These are phyloP conservation scores for Gerosis bhagava DNA, from an alignment of 2,888 invertebrate genomes.

Conservation along the genomic window DNA sequence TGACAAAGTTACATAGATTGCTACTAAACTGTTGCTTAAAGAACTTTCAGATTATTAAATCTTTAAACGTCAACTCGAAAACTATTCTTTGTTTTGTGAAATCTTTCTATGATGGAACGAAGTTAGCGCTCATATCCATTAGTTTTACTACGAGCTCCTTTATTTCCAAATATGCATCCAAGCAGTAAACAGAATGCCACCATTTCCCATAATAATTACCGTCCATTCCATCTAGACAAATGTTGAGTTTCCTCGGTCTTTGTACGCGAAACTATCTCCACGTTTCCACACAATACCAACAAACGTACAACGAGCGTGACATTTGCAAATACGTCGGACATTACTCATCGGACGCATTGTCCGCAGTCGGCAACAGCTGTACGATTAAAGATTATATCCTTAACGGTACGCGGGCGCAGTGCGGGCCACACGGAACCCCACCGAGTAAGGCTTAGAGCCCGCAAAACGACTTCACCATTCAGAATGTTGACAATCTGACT, in stretches of 20 bases:
- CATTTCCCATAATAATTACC: slow-evolving; percentile 13
- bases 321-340: slow-evolving; percentile 59
- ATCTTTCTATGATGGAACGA: too few species aligned
- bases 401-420: slow-evolving; percentile 63
- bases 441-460: slow-evolving; percentile 34
- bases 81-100: neutral
- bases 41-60: too few species aligned
- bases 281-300: slow-evolving; percentile 15
- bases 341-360: slow-evolving; percentile 71
- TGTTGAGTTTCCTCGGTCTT: slow-evolving; percentile 14
- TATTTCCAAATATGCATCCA: neutral
- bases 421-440: slow-evolving; percentile 56
- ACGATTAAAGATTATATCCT: slow-evolving; percentile 72
- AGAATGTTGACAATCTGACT: too few species aligned
- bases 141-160: too few species aligned
- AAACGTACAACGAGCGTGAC: slow-evolving; percentile 56
- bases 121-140: too few species aligned
- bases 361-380: slow-evolving; percentile 53
- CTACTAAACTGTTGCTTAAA: too few species aligned
- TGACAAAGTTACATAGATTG: too few species aligned
- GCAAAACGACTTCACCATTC: slow-evolving; percentile 31
- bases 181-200: neutral
- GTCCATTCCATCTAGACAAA: slow-evolving; percentile 16
- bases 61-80: too few species aligned
- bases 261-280: slow-evolving; percentile 11